Percentiles rank a stretch among this genome's conserved stretches.
These are phyloP conservation scores for Orthosia gracilis DNA, from an alignment of 2,888 invertebrate species.

Conservation along the genomic window DNA sequence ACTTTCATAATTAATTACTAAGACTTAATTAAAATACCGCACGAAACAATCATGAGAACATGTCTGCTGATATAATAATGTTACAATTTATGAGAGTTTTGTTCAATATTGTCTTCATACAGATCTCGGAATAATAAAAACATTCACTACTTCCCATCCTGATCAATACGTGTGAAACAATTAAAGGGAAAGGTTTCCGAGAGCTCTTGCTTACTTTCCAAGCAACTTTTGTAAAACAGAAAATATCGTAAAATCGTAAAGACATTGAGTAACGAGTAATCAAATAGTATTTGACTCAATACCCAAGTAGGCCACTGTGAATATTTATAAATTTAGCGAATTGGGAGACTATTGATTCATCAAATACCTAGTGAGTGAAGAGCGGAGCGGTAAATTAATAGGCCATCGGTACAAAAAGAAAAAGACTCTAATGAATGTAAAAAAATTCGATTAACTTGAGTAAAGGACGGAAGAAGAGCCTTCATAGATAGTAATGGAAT, in stretches of 20 bases:
- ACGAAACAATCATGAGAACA: constrained; percentile 54
- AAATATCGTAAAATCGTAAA: not conserved
- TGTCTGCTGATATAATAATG: constrained; percentile 28
- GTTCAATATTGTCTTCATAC: constrained; percentile 14
- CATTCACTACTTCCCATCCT: not conserved
- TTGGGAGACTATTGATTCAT: no score
- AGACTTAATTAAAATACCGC: constrained; percentile 40
- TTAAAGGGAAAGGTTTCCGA: not conserved
- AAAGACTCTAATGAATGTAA: not conserved
- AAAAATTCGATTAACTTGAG: not conserved
- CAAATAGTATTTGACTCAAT: not conserved
- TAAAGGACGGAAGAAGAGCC: not conserved
- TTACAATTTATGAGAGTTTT: constrained; percentile 32
- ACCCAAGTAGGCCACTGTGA: no score
- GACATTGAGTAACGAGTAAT: not conserved
- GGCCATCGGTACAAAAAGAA: no score
- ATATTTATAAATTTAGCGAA: no score
- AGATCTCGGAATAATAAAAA: constrained; percentile 29
- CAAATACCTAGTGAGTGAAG: no score
- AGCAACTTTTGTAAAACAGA: not conserved
- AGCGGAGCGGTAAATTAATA: no score
- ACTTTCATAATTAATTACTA: constrained; percentile 36
- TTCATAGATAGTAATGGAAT: not conserved
- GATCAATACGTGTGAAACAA: constrained; percentile 23
- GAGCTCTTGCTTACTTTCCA: not conserved